These are phyloP conservation scores for Saimiri boliviensis DNA, from an alignment of 2,113 vertebrate species.

Conservation along the genomic window DNA sequence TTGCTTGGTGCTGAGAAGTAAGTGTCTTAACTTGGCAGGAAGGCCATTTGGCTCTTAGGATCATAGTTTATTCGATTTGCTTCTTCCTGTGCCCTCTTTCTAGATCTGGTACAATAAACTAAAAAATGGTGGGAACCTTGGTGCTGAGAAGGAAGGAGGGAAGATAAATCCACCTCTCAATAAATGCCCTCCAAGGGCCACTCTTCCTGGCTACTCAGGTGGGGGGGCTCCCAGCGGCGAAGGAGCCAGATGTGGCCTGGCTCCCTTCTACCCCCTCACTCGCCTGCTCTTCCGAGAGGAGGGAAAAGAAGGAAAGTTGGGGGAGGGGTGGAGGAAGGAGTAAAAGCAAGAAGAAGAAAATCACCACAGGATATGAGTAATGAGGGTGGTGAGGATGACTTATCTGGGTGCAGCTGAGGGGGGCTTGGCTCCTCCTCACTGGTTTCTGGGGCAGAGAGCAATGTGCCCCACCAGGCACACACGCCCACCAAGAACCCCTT, in stretches of 20 bases:
- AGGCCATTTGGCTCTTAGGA: fast-evolving
- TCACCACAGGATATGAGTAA: fast-evolving
- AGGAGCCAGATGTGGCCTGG: fast-evolving
- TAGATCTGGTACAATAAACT: neutral
- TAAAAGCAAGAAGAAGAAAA: neutral
- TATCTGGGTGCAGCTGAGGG: fast-evolving
- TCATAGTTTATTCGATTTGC: fast-evolving
- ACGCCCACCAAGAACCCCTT: no score
- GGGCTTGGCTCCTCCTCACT: fast-evolving
- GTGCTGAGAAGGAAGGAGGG: neutral
- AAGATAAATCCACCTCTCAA: neutral
- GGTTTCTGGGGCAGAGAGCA: neutral
- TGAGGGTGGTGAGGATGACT: neutral
- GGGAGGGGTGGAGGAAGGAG: fast-evolving
- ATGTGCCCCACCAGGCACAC: fast-evolving
- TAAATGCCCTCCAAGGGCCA: neutral
- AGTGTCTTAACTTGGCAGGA: neutral
- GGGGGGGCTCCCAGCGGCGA: fast-evolving
- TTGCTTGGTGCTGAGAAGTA: neutral
- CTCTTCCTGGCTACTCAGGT: fast-evolving
- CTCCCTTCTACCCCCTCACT: neutral
- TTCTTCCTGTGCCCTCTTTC: neutral
- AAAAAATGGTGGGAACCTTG: no score
- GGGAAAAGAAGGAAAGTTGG: neutral
- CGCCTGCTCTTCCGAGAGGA: neutral